Percentiles rank a stretch among this genome's conserved stretches.
phyloP scores from a whole-genome alignment of 2,113 vertebrate genomes.

The Bujurquina vittata region DNA sequence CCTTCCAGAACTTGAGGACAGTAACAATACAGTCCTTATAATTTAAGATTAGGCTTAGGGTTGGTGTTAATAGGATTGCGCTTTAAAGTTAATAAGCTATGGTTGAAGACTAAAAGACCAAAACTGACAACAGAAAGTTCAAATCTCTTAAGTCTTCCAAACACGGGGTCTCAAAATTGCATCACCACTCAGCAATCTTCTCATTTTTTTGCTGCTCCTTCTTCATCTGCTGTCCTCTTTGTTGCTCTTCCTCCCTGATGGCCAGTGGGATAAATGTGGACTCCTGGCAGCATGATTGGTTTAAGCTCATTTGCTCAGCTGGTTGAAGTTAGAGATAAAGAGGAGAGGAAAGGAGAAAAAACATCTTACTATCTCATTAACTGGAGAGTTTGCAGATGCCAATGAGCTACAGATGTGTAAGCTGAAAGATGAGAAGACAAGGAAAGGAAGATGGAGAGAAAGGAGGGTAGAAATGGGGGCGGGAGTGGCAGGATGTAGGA shows the following conservation, averaged over 20 bases:
- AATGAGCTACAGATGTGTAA: constrained; percentile 62
- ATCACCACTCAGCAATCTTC: constrained; percentile 41
- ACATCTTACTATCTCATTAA: constrained; percentile 70
- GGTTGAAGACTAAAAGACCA: too few species aligned
- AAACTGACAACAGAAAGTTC: too few species aligned
- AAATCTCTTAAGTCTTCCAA: not conserved
- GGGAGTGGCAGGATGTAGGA: constrained; percentile 12
- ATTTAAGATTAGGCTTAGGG: too few species aligned
- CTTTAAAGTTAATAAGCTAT: too few species aligned
- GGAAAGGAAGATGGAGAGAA: not conserved
- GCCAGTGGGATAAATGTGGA: not conserved
- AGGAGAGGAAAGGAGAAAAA: constrained; percentile 13
- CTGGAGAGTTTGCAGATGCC: constrained; percentile 67
- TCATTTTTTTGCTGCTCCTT: constrained; percentile 13
- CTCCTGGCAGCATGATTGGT: constrained; percentile 36
- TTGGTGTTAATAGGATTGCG: too few species aligned
- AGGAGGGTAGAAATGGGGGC: constrained; percentile 5
- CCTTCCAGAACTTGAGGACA: too few species aligned
- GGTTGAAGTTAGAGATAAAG: constrained; percentile 34
- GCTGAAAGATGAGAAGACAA: constrained; percentile 55
- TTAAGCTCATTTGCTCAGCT: constrained; percentile 38
- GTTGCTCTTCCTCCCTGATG: constrained; percentile 17
- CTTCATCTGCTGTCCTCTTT: constrained; percentile 28
- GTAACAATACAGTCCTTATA: too few species aligned
- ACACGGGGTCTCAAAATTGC: constrained; percentile 38